Conservation (phyloP, 2,113 vertebrate species). For the Hoplias malabaricus region DNA sequence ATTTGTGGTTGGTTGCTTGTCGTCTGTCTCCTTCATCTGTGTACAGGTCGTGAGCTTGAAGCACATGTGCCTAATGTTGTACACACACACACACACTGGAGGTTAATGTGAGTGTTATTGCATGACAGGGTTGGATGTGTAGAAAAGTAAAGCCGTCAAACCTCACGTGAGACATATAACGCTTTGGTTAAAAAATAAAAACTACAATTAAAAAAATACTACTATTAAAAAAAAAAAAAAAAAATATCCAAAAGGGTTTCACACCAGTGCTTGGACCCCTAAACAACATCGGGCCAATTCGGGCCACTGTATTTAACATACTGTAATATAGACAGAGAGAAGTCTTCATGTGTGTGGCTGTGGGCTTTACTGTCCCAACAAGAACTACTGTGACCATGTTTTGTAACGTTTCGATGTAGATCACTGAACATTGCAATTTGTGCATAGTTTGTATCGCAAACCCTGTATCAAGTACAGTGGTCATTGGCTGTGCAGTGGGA, state of each 20-base stretch:
- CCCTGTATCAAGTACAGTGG: slow-evolving; percentile 15
- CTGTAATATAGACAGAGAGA: slow-evolving; percentile 42
- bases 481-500: slow-evolving; percentile 22
- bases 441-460: slow-evolving; percentile 35
- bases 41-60: background rate
- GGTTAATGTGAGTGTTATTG: background rate
- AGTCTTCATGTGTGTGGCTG: slow-evolving; percentile 20
- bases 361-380: slow-evolving; percentile 25
- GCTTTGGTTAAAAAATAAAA: background rate
- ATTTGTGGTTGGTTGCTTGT: background rate
- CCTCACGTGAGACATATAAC: background rate
- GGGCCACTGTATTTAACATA: slow-evolving; percentile 10
- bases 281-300: background rate
- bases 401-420: slow-evolving; percentile 44
- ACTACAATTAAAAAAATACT: background rate
- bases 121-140: background rate
- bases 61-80: slow-evolving; percentile 20
- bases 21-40: background rate
- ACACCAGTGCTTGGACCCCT: background rate
- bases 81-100: background rate
- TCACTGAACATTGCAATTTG: slow-evolving; percentile 40
- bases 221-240: background rate
- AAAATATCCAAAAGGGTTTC: background rate
- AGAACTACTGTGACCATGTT: slow-evolving; percentile 50
- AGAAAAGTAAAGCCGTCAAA: background rate